Evolutionary conservation across 2,113 vertebrate species (phyloP), one percentile per base, ranked within the genome.

Genomic region (Fulica atra): DNA sequence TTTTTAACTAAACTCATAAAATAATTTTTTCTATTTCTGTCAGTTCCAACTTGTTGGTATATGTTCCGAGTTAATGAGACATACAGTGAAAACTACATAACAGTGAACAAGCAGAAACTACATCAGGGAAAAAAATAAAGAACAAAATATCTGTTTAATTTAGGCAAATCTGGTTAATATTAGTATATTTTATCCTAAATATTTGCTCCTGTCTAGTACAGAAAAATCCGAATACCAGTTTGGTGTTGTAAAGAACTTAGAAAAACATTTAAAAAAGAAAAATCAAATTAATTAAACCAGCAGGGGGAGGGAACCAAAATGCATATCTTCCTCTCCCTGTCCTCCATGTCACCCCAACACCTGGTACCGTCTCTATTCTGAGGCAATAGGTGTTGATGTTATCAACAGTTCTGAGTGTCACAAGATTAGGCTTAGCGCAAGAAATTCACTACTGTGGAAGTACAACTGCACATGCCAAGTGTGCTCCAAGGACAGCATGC

Each of bases 1-100:
- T 97, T 95, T 76, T 96, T 70, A 98, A 92, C 87, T 92, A 89
- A 94, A 96, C 66, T 93, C 71, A 93, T 72, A 93, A 91, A 91
- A 87, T 29, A 65, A 50, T 97, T 63, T 86, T 82, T 92, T 85
- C 28, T 86, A 5, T 93, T 89, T 88, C 61, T 35, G 31, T 57
- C 93, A 95, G 40, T 33, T 92, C 64, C 40, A 84, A 50, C 93
- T 97, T 95, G 83, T 88, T 85, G 95, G 59, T 82, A 65, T 94
- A 96, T 97, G 42, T 70, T 93, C 42, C 87, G 68, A 94, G 81
- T 89, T 88, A 96, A 61, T 94, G 65, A 89, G 60, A 92, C 23
- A 81, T 61, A 72, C 35, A 86, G 44, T 81, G 79, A 94, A 96
- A 85, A 94, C 89, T 93, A 91, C 9, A 44, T 87, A 93, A 85